These are phyloP conservation scores for Hydrolagus affinis DNA, from an alignment of 2,113 vertebrate species.

Conservation along the genomic window DNA sequence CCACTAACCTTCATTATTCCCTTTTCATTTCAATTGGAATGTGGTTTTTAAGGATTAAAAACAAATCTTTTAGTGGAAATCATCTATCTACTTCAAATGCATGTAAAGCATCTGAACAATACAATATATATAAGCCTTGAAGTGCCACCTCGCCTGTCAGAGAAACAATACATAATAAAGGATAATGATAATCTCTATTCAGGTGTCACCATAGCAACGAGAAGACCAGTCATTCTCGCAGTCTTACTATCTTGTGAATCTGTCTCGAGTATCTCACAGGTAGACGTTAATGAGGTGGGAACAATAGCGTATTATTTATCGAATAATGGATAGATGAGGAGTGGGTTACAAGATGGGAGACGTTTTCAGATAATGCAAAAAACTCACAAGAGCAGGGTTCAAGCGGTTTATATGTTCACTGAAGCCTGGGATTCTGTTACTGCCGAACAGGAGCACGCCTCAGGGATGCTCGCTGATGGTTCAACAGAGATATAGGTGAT, in stretches of 20 bases:
- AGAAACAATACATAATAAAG: slow-evolving; percentile 5
- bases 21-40: too few species aligned
- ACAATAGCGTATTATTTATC: slow-evolving; percentile 19
- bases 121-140: not conserved
- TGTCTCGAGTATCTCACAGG: not conserved
- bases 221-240: not conserved
- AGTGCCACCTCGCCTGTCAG: slow-evolving; percentile 1
- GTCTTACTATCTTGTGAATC: not conserved
- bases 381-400: not conserved
- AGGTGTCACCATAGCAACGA: not conserved
- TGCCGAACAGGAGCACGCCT: too few species aligned
- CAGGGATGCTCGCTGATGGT: too few species aligned
- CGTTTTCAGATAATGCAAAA: not conserved
- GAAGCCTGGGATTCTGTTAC: not conserved
- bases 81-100: not conserved
- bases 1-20: not conserved
- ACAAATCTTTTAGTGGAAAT: slow-evolving; percentile 19
- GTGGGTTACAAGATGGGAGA: not conserved
- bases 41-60: not conserved
- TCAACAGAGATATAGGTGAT: too few species aligned
- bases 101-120: not conserved
- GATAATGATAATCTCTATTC: slow-evolving; percentile 14
- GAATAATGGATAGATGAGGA: not conserved
- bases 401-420: not conserved
- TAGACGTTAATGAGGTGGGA: not conserved